Base-by-base conservation (phyloP, 23 tunicate genomes). In the Corella eumyota region DNA sequence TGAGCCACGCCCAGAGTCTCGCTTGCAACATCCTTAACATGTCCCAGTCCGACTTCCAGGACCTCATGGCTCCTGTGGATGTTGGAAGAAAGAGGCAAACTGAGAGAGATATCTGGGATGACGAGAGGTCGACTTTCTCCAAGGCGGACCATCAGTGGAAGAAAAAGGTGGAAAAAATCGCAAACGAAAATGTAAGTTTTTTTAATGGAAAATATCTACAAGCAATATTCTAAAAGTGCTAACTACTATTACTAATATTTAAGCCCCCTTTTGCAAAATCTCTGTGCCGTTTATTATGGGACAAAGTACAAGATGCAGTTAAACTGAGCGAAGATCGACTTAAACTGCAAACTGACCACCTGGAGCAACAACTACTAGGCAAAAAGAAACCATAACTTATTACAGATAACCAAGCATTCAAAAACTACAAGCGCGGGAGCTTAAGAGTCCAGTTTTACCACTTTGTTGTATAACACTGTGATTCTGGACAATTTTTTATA, bases 221-320 rank as follows among this genome's bases (percentile, higher is more conserved):
- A n/a, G n/a, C n/a, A n/a, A n/a, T n/a, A n/a, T 45, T 20, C 19
- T 15, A 40, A 15, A 15, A 40, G 11, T 9, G 48, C 11, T 40
- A 40, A 11, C 48, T 9, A 9, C 15, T 40, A 15, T 9, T 15
- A 51, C 57, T 51, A 7, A 51, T n/a, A 25, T 54, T 0, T 60
- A 65, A 84, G 94, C 94, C 94, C 0, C 94, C 94, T 15, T 84
- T 84, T 35, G 94, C 94, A 26, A 84, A 84, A 46, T 84, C 94
- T 1, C 46, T 84, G 55, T 60, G 68, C 23, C 73, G 94, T 6
- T 57, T 84, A 35, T 68, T 84, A 44, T 84, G 94, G 94, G 94
- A 84, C 37, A 84, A 84, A 36, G 61, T 84, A 2, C 94, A 84
- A 50, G 94, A 84, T 64, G 94, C 75, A 19, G 82, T 84, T 19